Evolutionary conservation across 2,797 vertebrate genomes (phyloP).

Genomic region (Myotis planiceps): DNA sequence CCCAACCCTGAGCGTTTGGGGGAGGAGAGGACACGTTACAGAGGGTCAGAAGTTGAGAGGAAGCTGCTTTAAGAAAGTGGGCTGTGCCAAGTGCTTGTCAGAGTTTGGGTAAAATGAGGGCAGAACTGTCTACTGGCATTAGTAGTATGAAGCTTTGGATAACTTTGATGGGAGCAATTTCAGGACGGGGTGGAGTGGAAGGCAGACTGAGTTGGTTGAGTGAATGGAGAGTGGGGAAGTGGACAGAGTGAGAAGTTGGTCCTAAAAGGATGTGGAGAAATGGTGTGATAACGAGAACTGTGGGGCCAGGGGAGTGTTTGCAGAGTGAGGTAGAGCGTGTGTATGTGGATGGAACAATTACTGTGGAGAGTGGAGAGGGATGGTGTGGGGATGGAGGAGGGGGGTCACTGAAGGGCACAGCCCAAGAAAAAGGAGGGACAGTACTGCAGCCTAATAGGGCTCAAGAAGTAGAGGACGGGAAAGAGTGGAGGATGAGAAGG

Average conservation of each 20-base stretch:
- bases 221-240: neutral
- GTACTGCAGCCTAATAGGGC: neutral
- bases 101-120: neutral
- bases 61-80: neutral
- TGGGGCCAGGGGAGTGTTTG: neutral
- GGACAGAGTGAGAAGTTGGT: neutral
- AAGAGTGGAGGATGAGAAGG: neutral
- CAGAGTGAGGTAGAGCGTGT: no score
- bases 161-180: neutral
- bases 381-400: accelerated
- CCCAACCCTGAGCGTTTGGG: neutral
- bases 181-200: neutral
- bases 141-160: neutral
- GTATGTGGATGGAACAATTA: neutral
- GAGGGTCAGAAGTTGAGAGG: neutral
- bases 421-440: neutral
- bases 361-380: neutral
- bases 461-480: neutral
- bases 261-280: neutral
- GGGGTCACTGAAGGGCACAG: neutral
- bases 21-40: neutral
- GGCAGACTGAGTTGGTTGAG: neutral
- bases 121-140: neutral
- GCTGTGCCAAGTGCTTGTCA: neutral
- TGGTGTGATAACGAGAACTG: neutral